Evolutionary conservation across 2,113 vertebrate species (phyloP).

Genomic region (Narcine bancroftii): DNA sequence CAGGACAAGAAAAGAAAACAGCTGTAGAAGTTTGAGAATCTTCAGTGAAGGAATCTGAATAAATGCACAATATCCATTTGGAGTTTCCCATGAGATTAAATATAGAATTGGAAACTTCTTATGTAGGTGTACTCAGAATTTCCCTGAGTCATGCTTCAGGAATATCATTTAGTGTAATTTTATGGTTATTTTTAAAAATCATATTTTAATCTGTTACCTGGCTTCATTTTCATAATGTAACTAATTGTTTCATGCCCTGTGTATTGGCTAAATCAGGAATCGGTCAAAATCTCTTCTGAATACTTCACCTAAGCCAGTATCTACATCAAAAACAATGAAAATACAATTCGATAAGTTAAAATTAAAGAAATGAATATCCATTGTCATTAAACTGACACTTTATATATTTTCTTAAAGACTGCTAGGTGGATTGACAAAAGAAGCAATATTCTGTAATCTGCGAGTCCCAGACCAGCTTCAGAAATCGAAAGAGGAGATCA

Average conservation of each 20-base stretch:
- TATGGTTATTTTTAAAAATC: too few species aligned
- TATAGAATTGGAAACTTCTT: not conserved
- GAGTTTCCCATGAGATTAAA: not conserved
- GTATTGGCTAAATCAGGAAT: not conserved
- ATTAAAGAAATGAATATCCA: not conserved
- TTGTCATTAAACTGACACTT: not conserved
- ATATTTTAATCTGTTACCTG: not conserved
- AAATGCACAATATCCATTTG: not conserved
- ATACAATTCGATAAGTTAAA: not conserved
- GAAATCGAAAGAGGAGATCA: slow-evolving; percentile 54
- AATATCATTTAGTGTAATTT: too few species aligned
- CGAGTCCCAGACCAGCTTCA: slow-evolving; percentile 52
- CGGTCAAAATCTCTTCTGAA: not conserved
- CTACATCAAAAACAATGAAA: not conserved
- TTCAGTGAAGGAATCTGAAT: too few species aligned
- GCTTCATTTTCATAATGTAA: not conserved
- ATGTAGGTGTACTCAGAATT: not conserved
- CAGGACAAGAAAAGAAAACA: too few species aligned
- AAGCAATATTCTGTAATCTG: slow-evolving; percentile 55
- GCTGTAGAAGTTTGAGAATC: too few species aligned
- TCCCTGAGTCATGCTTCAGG: not conserved
- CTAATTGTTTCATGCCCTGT: not conserved
- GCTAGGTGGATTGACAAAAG: slow-evolving; percentile 53
- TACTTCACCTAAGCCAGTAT: not conserved
- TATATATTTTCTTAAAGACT: slow-evolving; percentile 43